Percentiles rank a stretch among this genome's conserved stretches.
Conservation (phyloP, 2,797 vertebrate species). For the Coranthus polyacanthus region DNA sequence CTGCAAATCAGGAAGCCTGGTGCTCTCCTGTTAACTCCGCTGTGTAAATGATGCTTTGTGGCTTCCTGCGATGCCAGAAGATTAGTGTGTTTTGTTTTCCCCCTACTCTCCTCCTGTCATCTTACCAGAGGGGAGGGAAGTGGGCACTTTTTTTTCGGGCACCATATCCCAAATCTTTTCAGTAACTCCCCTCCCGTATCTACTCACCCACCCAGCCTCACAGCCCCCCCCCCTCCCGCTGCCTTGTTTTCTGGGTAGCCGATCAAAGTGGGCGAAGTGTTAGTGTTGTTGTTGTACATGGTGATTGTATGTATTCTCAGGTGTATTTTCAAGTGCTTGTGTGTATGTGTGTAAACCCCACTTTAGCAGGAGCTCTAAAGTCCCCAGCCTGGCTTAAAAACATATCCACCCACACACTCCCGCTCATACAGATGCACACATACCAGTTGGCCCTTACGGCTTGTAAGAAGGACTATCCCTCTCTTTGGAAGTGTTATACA, state of each 20-base stretch:
- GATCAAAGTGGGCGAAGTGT: constrained; percentile 76
- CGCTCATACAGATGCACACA: constrained; percentile 36
- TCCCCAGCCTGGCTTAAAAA: constrained; percentile 64
- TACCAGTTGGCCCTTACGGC: constrained; percentile 58
- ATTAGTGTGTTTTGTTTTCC: constrained; percentile 83
- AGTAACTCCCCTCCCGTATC: constrained; percentile 49
- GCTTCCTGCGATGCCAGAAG: constrained; percentile 80
- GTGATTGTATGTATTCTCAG: constrained; percentile 72
- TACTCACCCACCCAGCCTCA: constrained; percentile 26
- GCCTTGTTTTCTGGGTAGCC: constrained; percentile 68
- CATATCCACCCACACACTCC: constrained; percentile 61
- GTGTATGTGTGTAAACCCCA: constrained; percentile 44
- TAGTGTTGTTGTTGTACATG: constrained; percentile 71
- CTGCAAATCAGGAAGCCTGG: constrained; percentile 91
- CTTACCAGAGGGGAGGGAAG: constrained; percentile 72
- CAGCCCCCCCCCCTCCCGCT: constrained; percentile 11
- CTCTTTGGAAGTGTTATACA: constrained; percentile 78
- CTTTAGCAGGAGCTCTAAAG: constrained; percentile 60
- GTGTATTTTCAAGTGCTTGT: constrained; percentile 55
- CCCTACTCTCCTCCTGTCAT: constrained; percentile 76
- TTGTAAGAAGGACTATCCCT: constrained; percentile 72
- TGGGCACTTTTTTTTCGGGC: constrained; percentile 67
- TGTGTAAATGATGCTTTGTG: constrained; percentile 85
- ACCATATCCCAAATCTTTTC: constrained; percentile 56
- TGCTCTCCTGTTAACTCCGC: constrained; percentile 81